Percentiles rank a stretch among this genome's conserved stretches.
phyloP scores from a whole-genome alignment of 2,888 invertebrate species.

The Resseliella maxima region DNA sequence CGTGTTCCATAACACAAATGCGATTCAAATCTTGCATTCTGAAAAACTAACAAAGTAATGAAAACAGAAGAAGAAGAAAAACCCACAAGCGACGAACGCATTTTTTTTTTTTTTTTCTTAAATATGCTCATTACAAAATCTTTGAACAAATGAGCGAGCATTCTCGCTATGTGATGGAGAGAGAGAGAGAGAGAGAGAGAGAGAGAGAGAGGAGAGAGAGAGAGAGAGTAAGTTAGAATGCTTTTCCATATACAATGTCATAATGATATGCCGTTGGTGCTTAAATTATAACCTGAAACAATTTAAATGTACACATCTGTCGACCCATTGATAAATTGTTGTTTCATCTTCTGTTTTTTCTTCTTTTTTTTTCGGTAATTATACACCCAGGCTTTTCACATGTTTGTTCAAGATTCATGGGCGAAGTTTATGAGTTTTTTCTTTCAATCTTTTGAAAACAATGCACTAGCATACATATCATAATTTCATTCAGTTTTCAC shows the following conservation, averaged over 20 bases:
- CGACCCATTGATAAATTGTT: conserved; percentile 23
- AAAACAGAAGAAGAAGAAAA: neutral
- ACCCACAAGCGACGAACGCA: conserved; percentile 27
- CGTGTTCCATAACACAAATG: conserved; percentile 33
- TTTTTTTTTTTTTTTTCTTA: too few relatives aligned
- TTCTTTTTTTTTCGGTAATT: neutral
- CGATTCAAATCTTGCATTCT: neutral
- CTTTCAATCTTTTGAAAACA: neutral
- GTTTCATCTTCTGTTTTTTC: too few relatives aligned
- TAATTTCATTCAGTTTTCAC: neutral
- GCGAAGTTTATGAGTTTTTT: conserved; percentile 16
- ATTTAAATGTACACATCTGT: conserved; percentile 43
- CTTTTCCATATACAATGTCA: neutral
- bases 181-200: neutral
- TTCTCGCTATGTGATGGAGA: neutral
- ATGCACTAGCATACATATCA: neutral
- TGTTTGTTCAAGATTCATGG: neutral
- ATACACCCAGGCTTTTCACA: conserved; percentile 21
- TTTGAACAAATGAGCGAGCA: neutral
- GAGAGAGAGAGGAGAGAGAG: neutral
- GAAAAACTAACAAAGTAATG: neutral
- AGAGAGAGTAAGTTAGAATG: too few relatives aligned
- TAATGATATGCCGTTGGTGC: neutral
- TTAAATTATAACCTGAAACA: neutral
- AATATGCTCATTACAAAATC: conserved; percentile 12